Evolutionary conservation across 2,888 invertebrate genomes (phyloP), one percentile per base, ranked within the genome.

Genomic region (Ecliptopera silaceata): DNA sequence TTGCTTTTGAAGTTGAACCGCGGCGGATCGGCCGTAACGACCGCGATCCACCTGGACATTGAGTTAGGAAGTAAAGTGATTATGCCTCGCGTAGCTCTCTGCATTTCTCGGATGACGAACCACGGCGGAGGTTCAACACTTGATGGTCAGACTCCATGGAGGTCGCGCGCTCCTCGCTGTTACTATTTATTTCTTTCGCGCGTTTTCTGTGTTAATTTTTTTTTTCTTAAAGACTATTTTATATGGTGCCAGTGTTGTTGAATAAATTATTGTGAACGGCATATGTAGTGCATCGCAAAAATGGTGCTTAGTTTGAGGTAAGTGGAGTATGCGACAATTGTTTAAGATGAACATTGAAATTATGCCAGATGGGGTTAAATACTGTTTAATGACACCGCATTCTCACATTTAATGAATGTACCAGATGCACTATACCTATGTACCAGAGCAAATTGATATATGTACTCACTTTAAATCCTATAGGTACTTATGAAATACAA

Each of bases 251-350:
- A 66, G 70, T 70, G 77, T 72, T 68, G 65, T 60, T 60, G 66
- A 65, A 71, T 74, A 64, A 69, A 72, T 73, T 47, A 59, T 66
- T 69, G 75, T 75, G 71, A 55, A 63, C 41, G 57, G 71, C 54
- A 34, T 36, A 50, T 50, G 42, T 52, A 57, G 61, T 74, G 71
- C 56, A 58, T 64, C 66, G 64, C 63, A 77, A 90, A 86, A 84
- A 90, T 90, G 90, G 78, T 86, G 80, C 71, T 83, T 71, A 84
- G 72, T 79, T 61, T 80, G 69, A 88, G 86, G 90, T 90, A 79
- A 88, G 86, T 83, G 74, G 73, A 72, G 70, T 80, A 73, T 66
- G 68, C 68, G 66, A 63, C 58, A 57, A 56, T 61, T 64, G 47
- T 56, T 54, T 56, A n/a, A 46, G 42, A 47, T 52, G 59, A 47